Evolutionary conservation across 2,888 invertebrate genomes (phyloP), one percentile per base, ranked within the genome.

Genomic region (Melanotus villosus): DNA sequence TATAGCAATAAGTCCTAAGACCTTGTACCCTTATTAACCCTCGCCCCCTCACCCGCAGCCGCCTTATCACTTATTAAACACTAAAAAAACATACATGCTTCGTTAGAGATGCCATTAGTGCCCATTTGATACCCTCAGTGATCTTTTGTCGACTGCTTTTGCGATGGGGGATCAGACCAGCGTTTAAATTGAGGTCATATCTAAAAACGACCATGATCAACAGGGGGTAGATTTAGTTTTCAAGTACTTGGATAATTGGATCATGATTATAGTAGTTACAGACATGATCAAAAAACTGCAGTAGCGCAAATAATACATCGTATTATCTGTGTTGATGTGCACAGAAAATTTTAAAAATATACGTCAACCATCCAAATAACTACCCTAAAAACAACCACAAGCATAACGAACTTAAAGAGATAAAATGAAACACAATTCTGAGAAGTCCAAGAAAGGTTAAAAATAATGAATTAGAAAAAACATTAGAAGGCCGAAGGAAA

Each of bases 71-170:
- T 71, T 71, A 73, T 74, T 74, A 73, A 71, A 68, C 59, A 60
- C 43, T 70, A 74, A 74, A 74, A 41, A 74, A 74, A 71, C 71
- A 62, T 57, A 68, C 67, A 74, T 59, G 74, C 63, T 68, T 74
- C 68, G 71, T 73, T 74, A 71, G 68, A 67, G 65, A 69, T 64
- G 57, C 71, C 60, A 73, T 70, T 69, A 72, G 68, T 54, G 54
- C 63, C 47, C 50, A 65, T 69, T 69, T 71, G 68, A 68, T 70
- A 62, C 65, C 69, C 73, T 67, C 38, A 62, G 32, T 65, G 59
- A 67, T 71, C 70, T 70, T 69, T 73, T 71, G 68, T 71, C 30
- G 57, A 56, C 36, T 21, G 32, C 50, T 72, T 71, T 73, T 65
- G 73, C 73, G 56, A 73, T 68, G 65, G 47, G 73, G 72, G 72